Evolutionary conservation across 53 echinoderm and acorn worm genomes (phyloP).

Genomic region (Luidia sarsii): DNA sequence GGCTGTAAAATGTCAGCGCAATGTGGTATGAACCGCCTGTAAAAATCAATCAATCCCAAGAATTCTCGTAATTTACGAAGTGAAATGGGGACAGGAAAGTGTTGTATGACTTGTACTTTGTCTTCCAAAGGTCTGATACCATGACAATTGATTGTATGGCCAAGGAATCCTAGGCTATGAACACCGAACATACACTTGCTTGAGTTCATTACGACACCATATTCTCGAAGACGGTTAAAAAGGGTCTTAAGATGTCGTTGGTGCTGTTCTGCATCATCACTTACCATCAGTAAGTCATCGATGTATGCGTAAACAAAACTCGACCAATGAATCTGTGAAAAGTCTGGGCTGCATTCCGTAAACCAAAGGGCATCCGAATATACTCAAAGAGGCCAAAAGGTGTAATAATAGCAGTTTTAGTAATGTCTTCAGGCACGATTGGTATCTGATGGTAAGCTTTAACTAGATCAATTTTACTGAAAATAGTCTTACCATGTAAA

Average conservation of each 20-base stretch:
- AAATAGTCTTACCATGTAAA: slow-evolving; percentile 13
- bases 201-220: slow-evolving; percentile 27
- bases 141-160: slow-evolving; percentile 50
- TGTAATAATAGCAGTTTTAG: slow-evolving; percentile 44
- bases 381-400: slow-evolving; percentile 25
- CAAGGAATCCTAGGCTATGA: slow-evolving; percentile 45
- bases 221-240: neutral
- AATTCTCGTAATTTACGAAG: slow-evolving; percentile 33
- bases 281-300: neutral
- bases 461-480: slow-evolving; percentile 41
- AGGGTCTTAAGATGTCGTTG: neutral
- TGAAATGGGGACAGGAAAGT: slow-evolving; percentile 29
- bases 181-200: slow-evolving; percentile 48
- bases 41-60: slow-evolving; percentile 58
- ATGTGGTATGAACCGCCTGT: slow-evolving; percentile 48
- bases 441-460: slow-evolving; percentile 54
- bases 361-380: slow-evolving; percentile 47
- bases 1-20: slow-evolving; percentile 24
- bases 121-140: slow-evolving; percentile 36
- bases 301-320: neutral
- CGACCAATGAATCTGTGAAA: slow-evolving; percentile 40
- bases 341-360: slow-evolving; percentile 32
- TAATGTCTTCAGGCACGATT: slow-evolving; percentile 17
- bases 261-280: slow-evolving; percentile 22
- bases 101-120: slow-evolving; percentile 45